These are phyloP conservation scores for Limulus polyphemus DNA, from an alignment of 2,888 invertebrate species.

Conservation along the genomic window DNA sequence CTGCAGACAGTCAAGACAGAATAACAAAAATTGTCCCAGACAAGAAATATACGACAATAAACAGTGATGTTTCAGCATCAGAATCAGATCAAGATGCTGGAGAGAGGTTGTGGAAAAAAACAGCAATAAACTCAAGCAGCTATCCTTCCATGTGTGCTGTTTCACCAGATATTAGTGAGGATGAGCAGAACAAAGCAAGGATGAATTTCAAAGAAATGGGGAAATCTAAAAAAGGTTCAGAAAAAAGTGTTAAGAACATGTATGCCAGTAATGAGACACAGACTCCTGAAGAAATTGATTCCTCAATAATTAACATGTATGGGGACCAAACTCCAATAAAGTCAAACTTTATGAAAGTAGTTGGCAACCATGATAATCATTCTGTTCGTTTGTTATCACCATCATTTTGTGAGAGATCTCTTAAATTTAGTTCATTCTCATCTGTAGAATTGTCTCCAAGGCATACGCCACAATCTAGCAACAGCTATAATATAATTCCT, in stretches of 20 bases:
- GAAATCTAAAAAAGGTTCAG: too few species aligned
- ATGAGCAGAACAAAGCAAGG: slow-evolving; percentile 43
- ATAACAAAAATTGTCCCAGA: too few species aligned
- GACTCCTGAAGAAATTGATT: too few species aligned
- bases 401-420: too few species aligned
- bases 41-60: not conserved
- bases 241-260: too few species aligned
- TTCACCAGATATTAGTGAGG: slow-evolving; percentile 53
- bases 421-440: not conserved
- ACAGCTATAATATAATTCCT: not conserved
- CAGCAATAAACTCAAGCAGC: slow-evolving; percentile 74
- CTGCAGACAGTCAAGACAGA: not conserved
- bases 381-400: not conserved
- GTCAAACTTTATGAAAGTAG: not conserved
- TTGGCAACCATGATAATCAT: not conserved
- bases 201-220: not conserved
- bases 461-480: not conserved
- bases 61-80: slow-evolving; percentile 9
- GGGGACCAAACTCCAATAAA: not conserved
- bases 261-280: too few species aligned
- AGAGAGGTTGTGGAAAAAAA: slow-evolving; percentile 66
- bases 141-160: slow-evolving; percentile 79
- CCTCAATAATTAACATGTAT: not conserved
- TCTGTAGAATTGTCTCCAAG: not conserved
- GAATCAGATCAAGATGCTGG: slow-evolving; percentile 19